Evolutionary conservation across 1,140 invertebrate genomes (phyloP).

Genomic region (Meloidogyne chitwoodi): DNA sequence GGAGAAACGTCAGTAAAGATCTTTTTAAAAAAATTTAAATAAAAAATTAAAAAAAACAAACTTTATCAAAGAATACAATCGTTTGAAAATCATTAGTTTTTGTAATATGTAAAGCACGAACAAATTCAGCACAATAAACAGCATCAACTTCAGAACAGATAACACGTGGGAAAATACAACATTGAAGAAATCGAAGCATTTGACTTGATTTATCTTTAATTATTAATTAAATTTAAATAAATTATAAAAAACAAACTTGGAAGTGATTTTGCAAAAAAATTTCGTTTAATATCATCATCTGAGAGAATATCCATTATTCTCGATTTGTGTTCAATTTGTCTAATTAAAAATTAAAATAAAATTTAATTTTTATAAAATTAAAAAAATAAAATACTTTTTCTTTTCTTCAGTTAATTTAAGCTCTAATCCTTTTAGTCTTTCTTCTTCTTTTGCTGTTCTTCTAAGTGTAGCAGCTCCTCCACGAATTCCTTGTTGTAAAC

Average conservation of each 20-base stretch:
- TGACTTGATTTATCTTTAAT: conserved; percentile 33
- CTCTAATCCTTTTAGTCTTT: conserved; percentile 76
- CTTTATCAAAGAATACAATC: conserved; percentile 89
- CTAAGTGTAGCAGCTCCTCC: conserved; percentile 67
- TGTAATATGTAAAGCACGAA: conserved; percentile 85
- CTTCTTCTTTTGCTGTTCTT: conserved; percentile 83
- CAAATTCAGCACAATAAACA: conserved; percentile 92
- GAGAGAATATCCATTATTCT: conserved; percentile 31
- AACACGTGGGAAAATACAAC: conserved; percentile 90
- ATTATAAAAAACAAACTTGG: conserved; percentile 20
- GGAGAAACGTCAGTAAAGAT: conserved; percentile 97
- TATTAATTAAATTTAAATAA: neutral
- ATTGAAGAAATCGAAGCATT: conserved; percentile 88
- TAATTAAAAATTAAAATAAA: conserved; percentile 49
- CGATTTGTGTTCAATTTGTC: conserved; percentile 85
- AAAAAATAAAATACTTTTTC: conserved; percentile 60
- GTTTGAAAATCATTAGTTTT: conserved; percentile 97
- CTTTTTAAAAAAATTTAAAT: conserved; percentile 63
- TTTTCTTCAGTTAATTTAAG: conserved; percentile 90
- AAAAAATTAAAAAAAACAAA: conserved; percentile 62
- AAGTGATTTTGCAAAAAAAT: conserved; percentile 23
- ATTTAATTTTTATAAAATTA: neutral
- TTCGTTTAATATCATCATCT: conserved; percentile 24
- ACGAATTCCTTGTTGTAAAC: neutral
- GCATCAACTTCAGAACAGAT: conserved; percentile 90